Percentiles rank a stretch among this genome's conserved stretches.
These are phyloP conservation scores for Nezara viridula DNA, from an alignment of 2,888 invertebrate species.

Conservation along the genomic window DNA sequence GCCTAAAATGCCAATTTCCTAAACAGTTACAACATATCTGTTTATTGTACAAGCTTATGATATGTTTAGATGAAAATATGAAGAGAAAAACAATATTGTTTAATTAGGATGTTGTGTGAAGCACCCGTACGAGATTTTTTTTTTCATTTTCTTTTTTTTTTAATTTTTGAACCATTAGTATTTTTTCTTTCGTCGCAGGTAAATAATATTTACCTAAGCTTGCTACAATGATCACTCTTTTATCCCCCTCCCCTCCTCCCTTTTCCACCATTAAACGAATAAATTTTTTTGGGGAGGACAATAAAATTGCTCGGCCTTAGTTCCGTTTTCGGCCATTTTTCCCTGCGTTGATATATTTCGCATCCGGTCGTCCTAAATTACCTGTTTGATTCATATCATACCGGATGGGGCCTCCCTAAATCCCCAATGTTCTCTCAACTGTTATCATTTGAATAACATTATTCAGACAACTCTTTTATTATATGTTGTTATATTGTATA, in stretches of 20 bases:
- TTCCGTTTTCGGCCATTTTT: constrained; percentile 43
- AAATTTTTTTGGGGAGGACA: background rate
- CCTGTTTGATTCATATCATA: constrained; percentile 55
- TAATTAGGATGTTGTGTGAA: too few species aligned
- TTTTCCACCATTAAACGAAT: constrained; percentile 29
- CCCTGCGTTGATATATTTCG: constrained; percentile 50
- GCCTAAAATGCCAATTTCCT: too few species aligned
- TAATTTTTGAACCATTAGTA: too few species aligned
- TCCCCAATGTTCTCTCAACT: constrained; percentile 39
- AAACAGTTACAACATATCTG: too few species aligned
- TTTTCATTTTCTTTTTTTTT: too few species aligned
- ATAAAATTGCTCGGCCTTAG: constrained; percentile 6
- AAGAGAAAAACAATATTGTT: too few species aligned
- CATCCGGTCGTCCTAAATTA: constrained; percentile 48
- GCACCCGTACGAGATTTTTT: too few species aligned
- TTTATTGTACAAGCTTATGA: too few species aligned
- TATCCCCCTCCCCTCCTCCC: background rate
- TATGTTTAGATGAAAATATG: too few species aligned
- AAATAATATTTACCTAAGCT: background rate
- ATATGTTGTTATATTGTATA: background rate
- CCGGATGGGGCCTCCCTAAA: constrained; percentile 26
- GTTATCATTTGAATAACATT: background rate
- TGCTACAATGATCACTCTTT: background rate
- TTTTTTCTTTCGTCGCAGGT: too few species aligned
- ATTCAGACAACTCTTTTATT: background rate